Conservation (phyloP, 1,140 invertebrate genomes). For the Drosophila neocordata region DNA sequence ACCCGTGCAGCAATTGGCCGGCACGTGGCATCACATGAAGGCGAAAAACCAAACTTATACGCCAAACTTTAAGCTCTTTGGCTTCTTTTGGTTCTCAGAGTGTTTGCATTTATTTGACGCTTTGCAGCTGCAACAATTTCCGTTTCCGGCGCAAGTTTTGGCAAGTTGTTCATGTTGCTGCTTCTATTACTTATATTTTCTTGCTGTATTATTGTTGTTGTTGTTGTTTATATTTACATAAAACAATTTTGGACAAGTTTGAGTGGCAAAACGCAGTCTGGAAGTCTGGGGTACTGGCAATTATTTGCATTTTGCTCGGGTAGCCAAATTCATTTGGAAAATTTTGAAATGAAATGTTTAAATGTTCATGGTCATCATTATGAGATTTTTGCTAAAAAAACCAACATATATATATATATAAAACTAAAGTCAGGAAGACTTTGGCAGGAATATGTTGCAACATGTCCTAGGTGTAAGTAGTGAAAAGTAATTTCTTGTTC, state of each 20-base stretch:
- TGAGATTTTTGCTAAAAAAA: constrained; percentile 32
- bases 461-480: constrained; percentile 33
- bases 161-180: constrained; percentile 17
- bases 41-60: constrained; percentile 52
- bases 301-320: constrained; percentile 67
- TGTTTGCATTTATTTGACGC: constrained; percentile 65
- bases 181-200: neutral
- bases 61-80: constrained; percentile 52
- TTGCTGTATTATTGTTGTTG: constrained; percentile 12
- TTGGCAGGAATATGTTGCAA: constrained; percentile 42
- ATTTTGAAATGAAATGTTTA: constrained; percentile 36
- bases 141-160: constrained; percentile 59
- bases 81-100: constrained; percentile 16
- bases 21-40: constrained; percentile 35
- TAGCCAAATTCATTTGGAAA: constrained; percentile 50
- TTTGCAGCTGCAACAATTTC: constrained; percentile 78
- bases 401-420: constrained; percentile 22
- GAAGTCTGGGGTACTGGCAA: constrained; percentile 34
- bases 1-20: neutral
- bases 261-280: constrained; percentile 44
- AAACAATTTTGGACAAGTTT: constrained; percentile 78
- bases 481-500: constrained; percentile 14
- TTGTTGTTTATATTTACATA: constrained; percentile 77
- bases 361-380: constrained; percentile 26
- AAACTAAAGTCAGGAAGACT: constrained; percentile 33